Base-by-base conservation (phyloP, 2,888 invertebrate species). In the Flexamia atlantica region DNA sequence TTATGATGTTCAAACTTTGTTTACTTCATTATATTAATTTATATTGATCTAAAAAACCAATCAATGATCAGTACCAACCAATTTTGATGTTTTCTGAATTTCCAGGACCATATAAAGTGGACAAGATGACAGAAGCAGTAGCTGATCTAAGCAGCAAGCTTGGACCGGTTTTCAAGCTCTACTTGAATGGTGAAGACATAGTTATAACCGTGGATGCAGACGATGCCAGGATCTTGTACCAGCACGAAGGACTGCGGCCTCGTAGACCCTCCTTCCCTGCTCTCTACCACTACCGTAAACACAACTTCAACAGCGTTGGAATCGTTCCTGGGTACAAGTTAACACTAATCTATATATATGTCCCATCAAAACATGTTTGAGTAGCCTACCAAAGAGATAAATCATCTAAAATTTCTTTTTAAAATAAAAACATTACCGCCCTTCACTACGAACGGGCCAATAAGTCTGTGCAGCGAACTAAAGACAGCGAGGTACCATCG, bases 221-320 rank as follows among this genome's bases (percentile, higher is more conserved):
- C 81, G 90, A 92, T 87, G 89, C 92, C 0, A 88, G 90, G 86
- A 89, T 87, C 4, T 88, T 93, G 82, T 92, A 90, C 87, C 89
- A 90, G 83, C 89, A 90, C 83, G 93, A 93, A 88, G 93, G 92
- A 10, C 90, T 90, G 85, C 88, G 88, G 74, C 93, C 93, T 0
- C 87, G 90, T 83, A 90, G 93, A 60, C 91, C 91, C 0, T 90
- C 92, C 2, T 91, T 93, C 87, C 91, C 92, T 57, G 92, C 92
- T 0, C 89, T 92, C 9, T 89, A 90, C 82, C 88, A 91, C 85
- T 92, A 92, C 86, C 88, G 93, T 64, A 87, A 90, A 85, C 89
- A 90, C 86, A 86, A 86, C 7, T 90, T 89, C 85, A 88, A 88
- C 14, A 92, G 92, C 84, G 91, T 91, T 12, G 93, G 93, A 14